Percentiles rank a stretch among this genome's conserved stretches.
Conservation (phyloP, 2,113 vertebrate genomes). For the Cardinalis cardinalis region DNA sequence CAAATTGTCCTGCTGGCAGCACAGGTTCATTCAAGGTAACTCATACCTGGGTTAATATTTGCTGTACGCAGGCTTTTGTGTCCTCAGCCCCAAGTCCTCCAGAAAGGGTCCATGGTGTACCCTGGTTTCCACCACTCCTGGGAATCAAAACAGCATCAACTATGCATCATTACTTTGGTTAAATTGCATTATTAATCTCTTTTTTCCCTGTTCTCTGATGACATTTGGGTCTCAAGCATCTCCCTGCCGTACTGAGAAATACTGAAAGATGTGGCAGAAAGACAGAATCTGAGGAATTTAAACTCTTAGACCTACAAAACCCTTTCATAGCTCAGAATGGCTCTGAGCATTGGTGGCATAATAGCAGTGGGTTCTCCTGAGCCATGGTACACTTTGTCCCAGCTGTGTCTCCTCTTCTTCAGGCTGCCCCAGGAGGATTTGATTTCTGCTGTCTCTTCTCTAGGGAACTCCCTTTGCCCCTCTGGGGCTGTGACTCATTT, state of each 20-base stretch:
- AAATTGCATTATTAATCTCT: accelerated
- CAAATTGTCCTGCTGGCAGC: neutral
- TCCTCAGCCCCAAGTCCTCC: neutral
- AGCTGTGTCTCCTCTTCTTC: neutral
- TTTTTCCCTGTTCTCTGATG: neutral
- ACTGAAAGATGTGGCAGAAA: neutral
- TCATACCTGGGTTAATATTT: no score
- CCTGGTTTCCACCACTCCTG: neutral
- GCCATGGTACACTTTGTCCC: accelerated
- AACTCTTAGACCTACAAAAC: neutral
- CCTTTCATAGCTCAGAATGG: neutral
- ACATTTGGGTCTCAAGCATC: neutral
- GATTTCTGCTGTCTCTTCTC: neutral
- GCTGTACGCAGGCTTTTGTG: neutral
- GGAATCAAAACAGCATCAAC: neutral
- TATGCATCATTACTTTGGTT: neutral
- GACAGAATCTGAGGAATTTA: neutral
- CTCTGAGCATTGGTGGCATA: accelerated
- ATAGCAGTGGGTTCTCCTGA: neutral
- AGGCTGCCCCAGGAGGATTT: neutral
- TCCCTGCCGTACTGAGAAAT: neutral
- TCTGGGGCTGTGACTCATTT: slow-evolving; percentile 45
- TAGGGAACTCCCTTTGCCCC: neutral
- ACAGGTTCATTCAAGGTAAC: neutral
- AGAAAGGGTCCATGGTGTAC: neutral